Evolutionary conservation across 2,888 invertebrate genomes (phyloP).

Genomic region (Dicyrtomina minuta): DNA sequence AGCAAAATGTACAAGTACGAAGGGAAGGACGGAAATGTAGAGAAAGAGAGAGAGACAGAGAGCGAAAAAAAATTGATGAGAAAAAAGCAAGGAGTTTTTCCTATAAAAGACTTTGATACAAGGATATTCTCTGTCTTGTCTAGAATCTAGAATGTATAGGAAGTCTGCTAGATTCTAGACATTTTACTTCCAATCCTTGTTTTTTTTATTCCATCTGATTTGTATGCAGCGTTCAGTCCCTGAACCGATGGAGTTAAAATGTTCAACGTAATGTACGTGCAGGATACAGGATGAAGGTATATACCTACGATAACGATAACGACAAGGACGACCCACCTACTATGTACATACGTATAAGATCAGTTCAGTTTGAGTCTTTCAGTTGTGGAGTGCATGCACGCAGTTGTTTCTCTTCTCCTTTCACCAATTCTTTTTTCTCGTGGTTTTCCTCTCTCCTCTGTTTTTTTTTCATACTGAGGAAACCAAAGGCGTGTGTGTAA

Average conservation of each 20-base stretch:
- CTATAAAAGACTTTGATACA: neutral
- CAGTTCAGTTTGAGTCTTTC: no score
- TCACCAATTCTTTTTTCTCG: neutral
- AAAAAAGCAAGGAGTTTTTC: neutral
- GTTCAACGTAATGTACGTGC: no score
- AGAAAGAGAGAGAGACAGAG: conserved; percentile 1
- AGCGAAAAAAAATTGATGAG: conserved; percentile 3
- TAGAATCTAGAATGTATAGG: neutral
- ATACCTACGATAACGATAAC: no score
- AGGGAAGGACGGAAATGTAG: neutral
- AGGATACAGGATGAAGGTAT: no score
- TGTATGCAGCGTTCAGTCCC: no score
- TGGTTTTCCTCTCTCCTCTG: neutral
- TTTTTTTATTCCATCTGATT: no score
- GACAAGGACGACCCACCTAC: no score
- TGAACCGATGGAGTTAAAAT: no score
- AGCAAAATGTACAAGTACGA: no score
- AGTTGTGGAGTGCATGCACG: neutral
- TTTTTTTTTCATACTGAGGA: neutral
- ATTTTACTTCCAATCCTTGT: no score
- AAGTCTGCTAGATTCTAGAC: no score
- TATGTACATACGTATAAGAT: no score
- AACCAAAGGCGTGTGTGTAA: neutral
- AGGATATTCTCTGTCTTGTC: neutral
- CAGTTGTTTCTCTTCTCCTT: conserved; percentile 7